A percentile compares a stretch with the other conserved stretches of the same genome.
Conservation (phyloP, 1,140 invertebrate species). For the Nixonia krombeini region DNA sequence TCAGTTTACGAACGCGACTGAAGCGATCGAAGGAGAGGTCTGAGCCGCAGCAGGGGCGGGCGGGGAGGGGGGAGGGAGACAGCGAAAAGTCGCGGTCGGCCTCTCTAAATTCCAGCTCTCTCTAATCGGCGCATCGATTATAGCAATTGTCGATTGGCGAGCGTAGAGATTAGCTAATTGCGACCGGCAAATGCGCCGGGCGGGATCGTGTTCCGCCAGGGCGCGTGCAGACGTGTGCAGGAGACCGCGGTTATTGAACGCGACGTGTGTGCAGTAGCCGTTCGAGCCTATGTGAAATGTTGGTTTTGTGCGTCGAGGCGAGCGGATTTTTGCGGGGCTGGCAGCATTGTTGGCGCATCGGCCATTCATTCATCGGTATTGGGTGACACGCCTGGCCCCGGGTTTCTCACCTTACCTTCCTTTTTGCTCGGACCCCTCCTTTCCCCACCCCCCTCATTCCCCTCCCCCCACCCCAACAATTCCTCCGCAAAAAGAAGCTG, state of each 20-base stretch:
- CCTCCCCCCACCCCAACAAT: background rate
- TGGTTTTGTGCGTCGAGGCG: slow-evolving; percentile 27
- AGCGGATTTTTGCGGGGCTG: slow-evolving; percentile 6
- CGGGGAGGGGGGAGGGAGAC: too few relatives aligned
- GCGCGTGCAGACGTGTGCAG: slow-evolving; percentile 24
- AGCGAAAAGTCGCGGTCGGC: too few relatives aligned
- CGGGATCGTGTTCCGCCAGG: slow-evolving; percentile 3
- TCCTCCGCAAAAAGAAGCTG: too few relatives aligned
- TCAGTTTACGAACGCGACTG: too few relatives aligned
- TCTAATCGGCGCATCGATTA: slow-evolving; percentile 64
- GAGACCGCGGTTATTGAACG: slow-evolving; percentile 43
- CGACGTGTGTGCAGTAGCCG: slow-evolving; percentile 26
- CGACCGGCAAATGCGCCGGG: slow-evolving; percentile 17
- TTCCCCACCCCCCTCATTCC: slow-evolving; percentile 6
- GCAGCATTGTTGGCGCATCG: slow-evolving; percentile 43
- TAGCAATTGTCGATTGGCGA: slow-evolving; percentile 63
- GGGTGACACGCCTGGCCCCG: slow-evolving; percentile 43
- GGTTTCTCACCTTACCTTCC: slow-evolving; percentile 9
- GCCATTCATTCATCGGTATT: slow-evolving; percentile 60
- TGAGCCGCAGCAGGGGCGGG: too few relatives aligned
- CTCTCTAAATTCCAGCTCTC: slow-evolving; percentile 56
- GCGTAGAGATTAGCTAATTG: slow-evolving; percentile 63
- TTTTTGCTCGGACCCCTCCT: slow-evolving; percentile 5
- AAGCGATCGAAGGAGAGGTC: too few relatives aligned
- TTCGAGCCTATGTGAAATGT: slow-evolving; percentile 32